Percentiles rank a stretch among this genome's conserved stretches.
phyloP scores from a whole-genome alignment of 2,888 invertebrate species.

The Chymomyza amoena region DNA sequence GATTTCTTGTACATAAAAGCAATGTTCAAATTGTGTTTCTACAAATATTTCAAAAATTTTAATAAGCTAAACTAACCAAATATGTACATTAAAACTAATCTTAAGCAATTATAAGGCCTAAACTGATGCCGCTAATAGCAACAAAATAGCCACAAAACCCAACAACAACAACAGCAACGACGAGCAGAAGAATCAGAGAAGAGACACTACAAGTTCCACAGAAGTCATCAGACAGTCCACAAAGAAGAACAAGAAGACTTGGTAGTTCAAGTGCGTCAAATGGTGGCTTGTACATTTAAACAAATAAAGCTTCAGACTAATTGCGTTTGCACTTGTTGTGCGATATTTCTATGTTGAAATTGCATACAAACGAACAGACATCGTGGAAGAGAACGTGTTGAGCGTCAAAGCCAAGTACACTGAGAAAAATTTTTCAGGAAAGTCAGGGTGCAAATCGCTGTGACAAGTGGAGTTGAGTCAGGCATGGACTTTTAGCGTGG shows the following conservation, averaged over 20 bases:
- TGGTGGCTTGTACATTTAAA: slow-evolving; percentile 57
- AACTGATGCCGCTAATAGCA: slow-evolving; percentile 46
- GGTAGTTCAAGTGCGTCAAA: slow-evolving; percentile 11
- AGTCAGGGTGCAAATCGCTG: not conserved
- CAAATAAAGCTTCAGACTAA: slow-evolving; percentile 68
- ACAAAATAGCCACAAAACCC: slow-evolving; percentile 3
- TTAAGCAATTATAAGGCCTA: slow-evolving; percentile 54
- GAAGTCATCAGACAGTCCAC: slow-evolving; percentile 38
- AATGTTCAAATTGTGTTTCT: not conserved
- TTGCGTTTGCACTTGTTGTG: slow-evolving; percentile 71
- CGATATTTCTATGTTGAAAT: slow-evolving; percentile 68
- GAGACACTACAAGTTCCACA: slow-evolving; percentile 29
- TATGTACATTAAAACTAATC: slow-evolving; percentile 25
- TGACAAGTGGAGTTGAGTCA: too few species aligned
- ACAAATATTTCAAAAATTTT: slow-evolving; percentile 58
- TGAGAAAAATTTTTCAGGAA: not conserved
- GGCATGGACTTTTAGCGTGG: too few species aligned
- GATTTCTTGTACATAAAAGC: not conserved
- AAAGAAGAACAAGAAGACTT: slow-evolving; percentile 19
- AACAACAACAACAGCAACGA: slow-evolving; percentile 10
- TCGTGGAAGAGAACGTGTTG: slow-evolving; percentile 5
- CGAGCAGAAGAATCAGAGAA: not conserved
- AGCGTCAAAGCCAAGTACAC: not conserved
- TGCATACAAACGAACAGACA: slow-evolving; percentile 25
- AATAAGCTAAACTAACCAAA: slow-evolving; percentile 62